A percentile compares a stretch with the other conserved stretches of the same genome.
Evolutionary conservation across 92 coral and sea anemone genomes (phyloP).

Genomic region (Metridium senile): DNA sequence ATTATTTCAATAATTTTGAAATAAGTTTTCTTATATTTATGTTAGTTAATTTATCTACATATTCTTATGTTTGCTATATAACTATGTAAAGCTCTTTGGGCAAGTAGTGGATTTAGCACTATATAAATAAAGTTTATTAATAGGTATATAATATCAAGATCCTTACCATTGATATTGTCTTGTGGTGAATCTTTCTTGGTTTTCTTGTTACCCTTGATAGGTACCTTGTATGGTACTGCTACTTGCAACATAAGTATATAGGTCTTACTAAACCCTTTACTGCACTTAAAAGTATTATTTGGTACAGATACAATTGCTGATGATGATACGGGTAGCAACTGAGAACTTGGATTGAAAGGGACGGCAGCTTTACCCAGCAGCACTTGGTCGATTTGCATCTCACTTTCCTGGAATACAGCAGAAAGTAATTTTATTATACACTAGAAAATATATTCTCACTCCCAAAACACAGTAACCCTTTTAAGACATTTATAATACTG

Average conservation of each 20-base stretch:
- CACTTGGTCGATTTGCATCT: constrained; percentile 73
- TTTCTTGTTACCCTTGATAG: constrained; percentile 55
- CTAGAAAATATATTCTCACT: no score
- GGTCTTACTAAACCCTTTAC: constrained; percentile 67
- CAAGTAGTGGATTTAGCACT: no score
- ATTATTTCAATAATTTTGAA: no score
- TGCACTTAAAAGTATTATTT: constrained; percentile 73
- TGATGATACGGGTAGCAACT: constrained; percentile 79
- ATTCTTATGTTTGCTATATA: no score
- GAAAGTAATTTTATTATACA: no score
- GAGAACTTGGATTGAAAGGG: constrained; percentile 94
- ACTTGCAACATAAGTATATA: constrained; percentile 90
- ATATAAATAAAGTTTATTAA: not conserved
- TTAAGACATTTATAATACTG: no score
- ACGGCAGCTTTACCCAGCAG: constrained; percentile 90
- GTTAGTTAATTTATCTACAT: no score
- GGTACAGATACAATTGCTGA: constrained; percentile 84
- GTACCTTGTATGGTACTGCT: constrained; percentile 75
- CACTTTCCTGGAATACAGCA: constrained; percentile 81
- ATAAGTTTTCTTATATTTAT: no score
- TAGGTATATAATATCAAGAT: not conserved
- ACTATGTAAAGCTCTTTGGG: no score
- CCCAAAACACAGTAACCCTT: no score
- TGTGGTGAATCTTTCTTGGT: constrained; percentile 33
- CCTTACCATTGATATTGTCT: constrained; percentile 18